These are phyloP conservation scores for Rutpela maculata DNA, from an alignment of 2,888 invertebrate species.

Conservation along the genomic window DNA sequence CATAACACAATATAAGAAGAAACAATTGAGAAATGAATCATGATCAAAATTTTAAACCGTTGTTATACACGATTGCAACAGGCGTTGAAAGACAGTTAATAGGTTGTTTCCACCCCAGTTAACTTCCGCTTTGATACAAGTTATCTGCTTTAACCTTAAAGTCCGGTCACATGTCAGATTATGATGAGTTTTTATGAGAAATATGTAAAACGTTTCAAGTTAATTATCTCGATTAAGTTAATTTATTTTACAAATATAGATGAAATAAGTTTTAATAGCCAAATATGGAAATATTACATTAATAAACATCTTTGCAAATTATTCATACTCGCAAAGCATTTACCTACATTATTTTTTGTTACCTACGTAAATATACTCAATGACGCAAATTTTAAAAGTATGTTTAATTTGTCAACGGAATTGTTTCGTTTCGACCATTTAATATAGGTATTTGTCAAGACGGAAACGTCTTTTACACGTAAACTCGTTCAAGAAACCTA, in stretches of 20 bases:
- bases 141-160: background rate
- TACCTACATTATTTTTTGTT: constrained; percentile 30
- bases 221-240: background rate
- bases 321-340: constrained; percentile 17
- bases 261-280: background rate
- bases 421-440: background rate
- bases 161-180: background rate
- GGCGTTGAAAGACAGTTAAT: constrained; percentile 1
- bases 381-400: constrained; percentile 34
- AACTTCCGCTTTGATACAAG: constrained; percentile 2
- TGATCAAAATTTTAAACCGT: background rate
- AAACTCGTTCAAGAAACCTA: background rate
- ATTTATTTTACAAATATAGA: background rate
- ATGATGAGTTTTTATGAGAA: background rate
- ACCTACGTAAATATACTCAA: constrained; percentile 32
- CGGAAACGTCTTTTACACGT: background rate
- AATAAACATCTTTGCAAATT: constrained; percentile 23
- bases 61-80: background rate
- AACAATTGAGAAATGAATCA: constrained; percentile 26
- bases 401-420: constrained; percentile 31
- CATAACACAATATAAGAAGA: constrained; percentile 11
- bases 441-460: constrained; percentile 10
- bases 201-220: background rate
- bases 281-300: constrained; percentile 8
- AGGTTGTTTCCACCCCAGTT: background rate